These are phyloP conservation scores for Desmodus rotundus DNA, from an alignment of 2,113 vertebrate species.

Conservation along the genomic window DNA sequence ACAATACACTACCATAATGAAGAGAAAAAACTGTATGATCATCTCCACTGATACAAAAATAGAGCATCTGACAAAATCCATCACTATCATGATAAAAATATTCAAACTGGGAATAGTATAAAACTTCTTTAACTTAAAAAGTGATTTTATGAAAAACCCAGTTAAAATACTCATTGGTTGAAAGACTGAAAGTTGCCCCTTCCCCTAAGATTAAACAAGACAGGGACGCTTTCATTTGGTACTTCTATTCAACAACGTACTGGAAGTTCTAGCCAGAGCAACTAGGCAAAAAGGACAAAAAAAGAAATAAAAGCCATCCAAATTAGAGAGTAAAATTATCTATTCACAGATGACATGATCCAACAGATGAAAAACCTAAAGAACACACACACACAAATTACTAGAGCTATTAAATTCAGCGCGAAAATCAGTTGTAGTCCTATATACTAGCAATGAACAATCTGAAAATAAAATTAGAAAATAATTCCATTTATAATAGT, in stretches of 20 bases:
- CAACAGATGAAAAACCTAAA: not conserved
- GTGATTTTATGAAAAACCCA: not conserved
- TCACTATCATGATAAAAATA: not conserved
- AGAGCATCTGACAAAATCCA: not conserved
- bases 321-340: not conserved
- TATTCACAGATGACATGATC: not conserved
- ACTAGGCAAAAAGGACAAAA: not conserved
- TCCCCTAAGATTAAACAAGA: not conserved
- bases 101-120: not conserved
- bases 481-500: not conserved
- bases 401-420: not conserved
- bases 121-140: not conserved
- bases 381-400: not conserved
- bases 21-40: not conserved
- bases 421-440: not conserved
- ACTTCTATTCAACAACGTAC: not conserved
- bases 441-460: not conserved
- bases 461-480: not conserved
- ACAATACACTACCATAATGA: not conserved
- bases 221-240: not conserved
- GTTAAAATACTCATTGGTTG: not conserved
- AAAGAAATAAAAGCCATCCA: not conserved
- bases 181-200: not conserved
- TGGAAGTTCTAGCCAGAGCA: not conserved
- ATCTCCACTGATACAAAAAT: not conserved